Evolutionary conservation across 1,140 invertebrate genomes (phyloP).

Genomic region (Lucilia sericata): DNA sequence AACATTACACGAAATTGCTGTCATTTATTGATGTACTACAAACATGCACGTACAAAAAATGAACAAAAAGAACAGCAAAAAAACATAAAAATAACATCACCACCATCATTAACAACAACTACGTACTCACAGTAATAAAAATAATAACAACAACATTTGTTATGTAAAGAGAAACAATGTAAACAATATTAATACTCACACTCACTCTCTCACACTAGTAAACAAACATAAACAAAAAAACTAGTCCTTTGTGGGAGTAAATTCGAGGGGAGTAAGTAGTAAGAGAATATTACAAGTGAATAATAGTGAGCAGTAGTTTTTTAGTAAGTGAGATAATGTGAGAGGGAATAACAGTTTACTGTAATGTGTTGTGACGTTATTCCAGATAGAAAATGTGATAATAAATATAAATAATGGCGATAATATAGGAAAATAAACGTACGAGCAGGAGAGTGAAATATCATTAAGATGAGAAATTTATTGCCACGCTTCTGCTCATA

Average conservation of each 20-base stretch:
- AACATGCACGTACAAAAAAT: neutral
- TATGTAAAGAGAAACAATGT: neutral
- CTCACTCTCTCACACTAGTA: neutral
- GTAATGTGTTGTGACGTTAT: neutral
- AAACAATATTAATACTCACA: neutral
- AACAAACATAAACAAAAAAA: neutral
- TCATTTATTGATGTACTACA: conserved; percentile 12
- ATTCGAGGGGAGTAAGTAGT: neutral
- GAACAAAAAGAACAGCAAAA: neutral
- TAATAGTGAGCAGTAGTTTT: neutral
- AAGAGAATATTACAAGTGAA: neutral
- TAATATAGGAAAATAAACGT: neutral
- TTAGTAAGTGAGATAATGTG: too few relatives aligned
- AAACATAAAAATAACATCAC: neutral
- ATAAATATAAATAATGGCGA: neutral
- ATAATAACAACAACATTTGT: neutral
- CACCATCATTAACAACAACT: neutral
- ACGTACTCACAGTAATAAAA: neutral
- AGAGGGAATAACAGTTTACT: too few relatives aligned
- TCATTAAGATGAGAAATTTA: neutral
- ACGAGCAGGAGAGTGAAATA: neutral
- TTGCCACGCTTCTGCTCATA: neutral
- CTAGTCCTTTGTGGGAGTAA: neutral
- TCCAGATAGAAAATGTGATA: neutral
- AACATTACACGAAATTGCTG: neutral